These are phyloP conservation scores for Phymatocera aterrima DNA, from an alignment of 2,888 invertebrate genomes.

Conservation along the genomic window DNA sequence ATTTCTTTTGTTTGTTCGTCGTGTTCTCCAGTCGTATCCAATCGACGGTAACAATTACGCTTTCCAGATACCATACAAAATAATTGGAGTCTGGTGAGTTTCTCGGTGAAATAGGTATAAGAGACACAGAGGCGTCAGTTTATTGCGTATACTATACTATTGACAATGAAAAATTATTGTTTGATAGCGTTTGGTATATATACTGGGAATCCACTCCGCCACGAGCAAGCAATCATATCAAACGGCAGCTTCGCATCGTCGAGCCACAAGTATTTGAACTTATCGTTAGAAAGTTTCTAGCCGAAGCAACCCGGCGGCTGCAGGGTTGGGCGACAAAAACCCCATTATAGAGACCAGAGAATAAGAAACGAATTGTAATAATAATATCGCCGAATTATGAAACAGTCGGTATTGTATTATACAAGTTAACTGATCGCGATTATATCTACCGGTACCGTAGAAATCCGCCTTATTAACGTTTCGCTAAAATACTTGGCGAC, in stretches of 20 bases:
- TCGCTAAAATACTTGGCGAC: too few species aligned
- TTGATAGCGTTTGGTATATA: not conserved
- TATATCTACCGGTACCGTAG: too few species aligned
- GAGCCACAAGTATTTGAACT: conserved; percentile 15
- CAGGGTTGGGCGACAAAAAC: conserved; percentile 25
- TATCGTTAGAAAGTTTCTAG: conserved; percentile 32
- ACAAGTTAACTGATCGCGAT: not conserved
- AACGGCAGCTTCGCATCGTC: not conserved
- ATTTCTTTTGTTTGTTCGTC: not conserved
- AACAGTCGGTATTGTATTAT: too few species aligned
- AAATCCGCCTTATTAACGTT: too few species aligned
- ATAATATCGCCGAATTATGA: not conserved
- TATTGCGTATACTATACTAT: not conserved
- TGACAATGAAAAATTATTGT: not conserved
- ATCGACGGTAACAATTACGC: not conserved
- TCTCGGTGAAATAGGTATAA: not conserved
- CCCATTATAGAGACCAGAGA: conserved; percentile 24
- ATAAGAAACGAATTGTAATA: not conserved
- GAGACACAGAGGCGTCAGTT: conserved; percentile 5
- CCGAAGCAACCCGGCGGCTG: not conserved
- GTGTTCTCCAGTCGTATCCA: not conserved
- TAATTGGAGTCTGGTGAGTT: not conserved
- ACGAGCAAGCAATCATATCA: not conserved
- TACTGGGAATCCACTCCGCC: conserved; percentile 2
- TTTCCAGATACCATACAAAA: conserved; percentile 12